Base-by-base conservation (phyloP, 2,888 invertebrate genomes). In the Geotrupes spiniger region DNA sequence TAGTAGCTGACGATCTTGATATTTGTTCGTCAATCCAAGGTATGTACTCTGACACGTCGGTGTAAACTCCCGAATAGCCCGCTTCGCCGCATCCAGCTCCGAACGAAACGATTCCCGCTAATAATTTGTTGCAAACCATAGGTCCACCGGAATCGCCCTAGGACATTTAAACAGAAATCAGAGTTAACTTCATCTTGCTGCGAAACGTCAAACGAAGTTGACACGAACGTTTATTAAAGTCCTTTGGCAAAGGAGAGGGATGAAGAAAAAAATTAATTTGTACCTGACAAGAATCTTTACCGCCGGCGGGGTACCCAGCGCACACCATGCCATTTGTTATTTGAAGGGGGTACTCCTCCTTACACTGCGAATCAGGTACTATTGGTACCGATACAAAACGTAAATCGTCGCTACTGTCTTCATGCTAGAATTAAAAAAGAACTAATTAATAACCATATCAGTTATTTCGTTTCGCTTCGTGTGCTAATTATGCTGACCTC, bases 31-130 rank as follows among this genome's bases (percentile, higher is more conserved):
- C 27, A 38, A 56, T 51, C 57, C 57, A 57, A 5, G 31, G 17
- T 17, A 36, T 37, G 38, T 57, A 52, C 29, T 42, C 41, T 6
- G 55, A 29, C 9, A 61, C 55, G 29, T 58, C 53, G 21, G 62
- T 62, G 49, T 61, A 63, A 5, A 62, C 61, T 11, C 60, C 62
- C 4, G 63, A 61, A 45, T 53, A 56, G 38, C 56, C 56, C 4
- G 49, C 41, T 27, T 53, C 49, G 1, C 55, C 53, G 25, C 63
- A 63, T 11, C 58, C 60, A 42, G 56, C 55, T 10, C 61, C 63
- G 59, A 59, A 63, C 17, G 63, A 63, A 17, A 63, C 63, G 15
- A 62, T 55, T 38, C 63, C 59, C 25, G 40, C 37, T 15, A 57
- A 38, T 43, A 42, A 26, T 14, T 52, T 49, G 6, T 49, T 31